phyloP scores from a whole-genome alignment of 2,888 invertebrate genomes.

The Odontocerum albicorne region DNA sequence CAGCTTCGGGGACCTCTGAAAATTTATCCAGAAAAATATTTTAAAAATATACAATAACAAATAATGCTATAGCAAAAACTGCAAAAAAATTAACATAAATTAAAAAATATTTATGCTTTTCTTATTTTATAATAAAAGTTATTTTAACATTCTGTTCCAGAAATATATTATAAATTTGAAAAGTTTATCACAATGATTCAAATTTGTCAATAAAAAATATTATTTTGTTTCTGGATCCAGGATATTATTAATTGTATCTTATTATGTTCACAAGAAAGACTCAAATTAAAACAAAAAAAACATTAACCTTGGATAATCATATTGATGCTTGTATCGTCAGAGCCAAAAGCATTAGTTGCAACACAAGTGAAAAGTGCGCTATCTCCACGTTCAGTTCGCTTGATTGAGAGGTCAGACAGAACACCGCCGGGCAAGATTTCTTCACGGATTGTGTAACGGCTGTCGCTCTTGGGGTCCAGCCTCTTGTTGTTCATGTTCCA shows the following conservation, averaged over 20 bases:
- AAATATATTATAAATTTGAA: neutral
- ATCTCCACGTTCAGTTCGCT: conserved; percentile 85
- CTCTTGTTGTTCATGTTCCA: conserved; percentile 96
- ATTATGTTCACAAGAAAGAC: neutral
- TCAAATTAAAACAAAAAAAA: conserved; percentile 4
- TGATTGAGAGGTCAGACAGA: conserved; percentile 84
- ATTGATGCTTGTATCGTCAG: conserved; percentile 93
- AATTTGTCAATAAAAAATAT: neutral
- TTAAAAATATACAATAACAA: neutral
- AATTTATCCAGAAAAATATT: conserved; percentile 16
- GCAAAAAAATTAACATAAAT: neutral
- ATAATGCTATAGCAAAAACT: neutral
- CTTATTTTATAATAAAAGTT: neutral
- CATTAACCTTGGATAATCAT: conserved; percentile 86
- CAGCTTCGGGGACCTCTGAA: conserved; percentile 84
- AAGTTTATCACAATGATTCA: neutral
- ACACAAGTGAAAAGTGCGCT: conserved; percentile 90
- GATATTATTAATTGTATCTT: neutral
- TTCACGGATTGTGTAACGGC: conserved; percentile 82
- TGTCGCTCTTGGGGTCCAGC: conserved; percentile 85
- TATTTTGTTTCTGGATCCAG: neutral
- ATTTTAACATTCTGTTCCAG: neutral
- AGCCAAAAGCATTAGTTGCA: conserved; percentile 91
- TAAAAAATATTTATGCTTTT: neutral
- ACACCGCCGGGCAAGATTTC: conserved; percentile 87